A percentile compares a stretch with the other conserved stretches of the same genome.
These are phyloP conservation scores for Ischnura elegans DNA, from an alignment of 2,888 invertebrate species.

Conservation along the genomic window DNA sequence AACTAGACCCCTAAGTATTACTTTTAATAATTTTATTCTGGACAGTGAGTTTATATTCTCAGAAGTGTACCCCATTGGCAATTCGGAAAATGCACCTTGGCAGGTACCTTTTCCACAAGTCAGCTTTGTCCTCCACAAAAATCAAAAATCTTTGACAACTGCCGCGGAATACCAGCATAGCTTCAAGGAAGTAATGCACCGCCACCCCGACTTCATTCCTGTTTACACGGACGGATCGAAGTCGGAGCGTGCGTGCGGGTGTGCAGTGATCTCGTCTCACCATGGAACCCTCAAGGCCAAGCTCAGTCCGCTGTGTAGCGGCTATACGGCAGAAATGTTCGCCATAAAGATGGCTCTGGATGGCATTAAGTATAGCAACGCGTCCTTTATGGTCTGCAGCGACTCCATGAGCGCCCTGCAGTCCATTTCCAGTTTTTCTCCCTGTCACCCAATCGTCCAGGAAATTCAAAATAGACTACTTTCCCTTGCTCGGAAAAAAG, in stretches of 20 bases:
- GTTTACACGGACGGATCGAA: background rate
- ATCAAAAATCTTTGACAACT: background rate
- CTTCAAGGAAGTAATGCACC: background rate
- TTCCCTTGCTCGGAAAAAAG: background rate
- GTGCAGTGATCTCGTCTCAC: background rate
- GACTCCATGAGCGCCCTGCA: background rate
- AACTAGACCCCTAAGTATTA: background rate
- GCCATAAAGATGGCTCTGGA: background rate
- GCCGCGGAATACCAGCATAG: background rate
- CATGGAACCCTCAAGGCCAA: background rate
- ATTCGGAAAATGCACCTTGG: background rate
- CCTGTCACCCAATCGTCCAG: background rate
- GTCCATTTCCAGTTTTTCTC: background rate
- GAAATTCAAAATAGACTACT: background rate
- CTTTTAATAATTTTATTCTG: background rate
- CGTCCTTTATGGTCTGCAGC: background rate
- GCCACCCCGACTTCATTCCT: background rate
- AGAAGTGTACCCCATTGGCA: background rate
- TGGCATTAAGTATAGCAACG: background rate
- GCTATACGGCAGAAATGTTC: background rate
- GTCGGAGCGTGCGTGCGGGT: background rate
- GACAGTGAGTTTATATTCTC: background rate
- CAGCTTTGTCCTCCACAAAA: background rate
- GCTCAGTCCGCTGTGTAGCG: background rate
- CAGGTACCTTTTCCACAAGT: background rate